A percentile compares a stretch with the other conserved stretches of the same genome.
phyloP scores from a whole-genome alignment of 2,113 vertebrate species.

The Forbesichthys papilliferus region DNA sequence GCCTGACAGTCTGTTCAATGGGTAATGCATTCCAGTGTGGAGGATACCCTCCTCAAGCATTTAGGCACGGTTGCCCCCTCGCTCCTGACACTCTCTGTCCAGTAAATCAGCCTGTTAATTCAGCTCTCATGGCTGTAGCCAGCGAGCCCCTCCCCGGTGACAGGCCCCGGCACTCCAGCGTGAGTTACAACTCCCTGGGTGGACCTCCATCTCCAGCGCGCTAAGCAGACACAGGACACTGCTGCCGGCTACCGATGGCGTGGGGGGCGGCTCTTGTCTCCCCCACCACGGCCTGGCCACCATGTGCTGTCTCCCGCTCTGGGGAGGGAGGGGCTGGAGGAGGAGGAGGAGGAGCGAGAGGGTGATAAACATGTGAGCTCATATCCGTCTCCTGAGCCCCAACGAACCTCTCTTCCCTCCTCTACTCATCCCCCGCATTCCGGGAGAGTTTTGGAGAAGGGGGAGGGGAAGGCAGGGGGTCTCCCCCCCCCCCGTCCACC shows the following conservation, averaged over 20 bases:
- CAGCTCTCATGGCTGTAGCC: constrained; percentile 69
- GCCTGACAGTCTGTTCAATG: background rate
- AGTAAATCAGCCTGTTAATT: constrained; percentile 72
- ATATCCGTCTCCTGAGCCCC: constrained; percentile 46
- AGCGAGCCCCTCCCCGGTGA: constrained; percentile 64
- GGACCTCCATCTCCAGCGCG: constrained; percentile 56
- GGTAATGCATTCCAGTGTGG: background rate
- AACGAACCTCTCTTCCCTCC: constrained; percentile 41
- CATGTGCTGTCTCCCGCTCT: background rate
- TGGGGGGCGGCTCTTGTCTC: background rate
- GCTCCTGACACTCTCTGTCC: constrained; percentile 42
- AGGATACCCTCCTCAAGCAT: constrained; percentile 7
- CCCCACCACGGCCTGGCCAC: too few relatives aligned
- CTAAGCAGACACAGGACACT: constrained; percentile 32
- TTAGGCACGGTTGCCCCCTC: constrained; percentile 33
- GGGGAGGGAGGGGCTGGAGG: constrained; percentile 9
- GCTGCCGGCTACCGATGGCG: constrained; percentile 11
- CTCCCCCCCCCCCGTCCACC: constrained; percentile 52
- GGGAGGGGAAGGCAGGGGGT: constrained; percentile 66
- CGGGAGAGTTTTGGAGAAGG: constrained; percentile 61
- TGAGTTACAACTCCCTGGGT: constrained; percentile 73
- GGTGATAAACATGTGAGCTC: constrained; percentile 40
- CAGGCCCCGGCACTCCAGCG: constrained; percentile 59
- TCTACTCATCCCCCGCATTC: constrained; percentile 64
- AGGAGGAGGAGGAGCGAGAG: background rate